Evolutionary conservation across 2,113 vertebrate species (phyloP), one percentile per base, ranked within the genome.

Genomic region (Coracopsis vasa): DNA sequence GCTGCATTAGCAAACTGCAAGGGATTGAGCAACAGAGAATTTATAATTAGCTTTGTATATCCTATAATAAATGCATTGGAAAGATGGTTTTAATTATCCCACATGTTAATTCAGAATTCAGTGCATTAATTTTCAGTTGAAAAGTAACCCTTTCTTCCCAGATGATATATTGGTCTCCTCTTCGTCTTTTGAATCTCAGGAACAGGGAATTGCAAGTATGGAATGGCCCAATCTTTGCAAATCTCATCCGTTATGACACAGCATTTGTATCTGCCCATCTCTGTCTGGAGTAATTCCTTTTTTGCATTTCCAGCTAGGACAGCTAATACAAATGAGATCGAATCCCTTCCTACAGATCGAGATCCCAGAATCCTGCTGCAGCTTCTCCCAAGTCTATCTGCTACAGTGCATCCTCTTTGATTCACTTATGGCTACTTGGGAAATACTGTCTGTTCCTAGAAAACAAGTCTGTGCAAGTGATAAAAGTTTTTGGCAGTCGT

Each of bases 31-130:
- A 96, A 97, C 96, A 97, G 97, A 98, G 98, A 97, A 98, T 98
- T 98, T 98, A 97, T 98, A 98, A 98, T 98, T 98, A 98, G 98
- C 97, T 97, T 94, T 96, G 97, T 98, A 97, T 98, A 97, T 92
- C 95, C 97, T 97, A 92, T 98, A 97, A 98, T 98, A 98, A 98
- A 98, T 98, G 98, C 97, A 97, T 97, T 97, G 98, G 97, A 97
- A 98, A 98, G 98, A 98, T 98, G 97, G 97, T 96, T 98, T 98
- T 98, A 98, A 98, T 98, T 98, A 98, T 98, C 95, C 64, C 94
- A 95, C 92, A 95, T 97, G 97, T 98, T 98, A 98, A 98, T 97
- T 98, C 94, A 73, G 88, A 95, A 92, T 79, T 83, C 83, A 86
- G 92, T 80, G 65, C 86, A 91, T 96, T 97, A 79, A 61, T 95